Conservation (phyloP, 2,113 vertebrate species). For the Siniperca chuatsi region DNA sequence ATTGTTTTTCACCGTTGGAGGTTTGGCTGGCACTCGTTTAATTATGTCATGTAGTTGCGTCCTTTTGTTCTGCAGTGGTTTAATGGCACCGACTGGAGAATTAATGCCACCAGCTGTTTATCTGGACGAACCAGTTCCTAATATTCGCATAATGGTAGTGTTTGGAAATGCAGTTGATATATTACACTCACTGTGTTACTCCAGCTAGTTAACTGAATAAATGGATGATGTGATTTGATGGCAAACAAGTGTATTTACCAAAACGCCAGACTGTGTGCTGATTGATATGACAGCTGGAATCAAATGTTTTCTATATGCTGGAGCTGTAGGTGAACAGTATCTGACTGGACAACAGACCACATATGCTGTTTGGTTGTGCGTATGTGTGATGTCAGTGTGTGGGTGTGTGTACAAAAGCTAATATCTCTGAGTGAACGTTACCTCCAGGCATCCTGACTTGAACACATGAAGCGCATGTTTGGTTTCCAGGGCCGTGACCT, state of each 20-base stretch:
- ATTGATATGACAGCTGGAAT: slow-evolving; percentile 42
- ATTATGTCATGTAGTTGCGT: too few relatives aligned
- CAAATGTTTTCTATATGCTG: slow-evolving; percentile 10
- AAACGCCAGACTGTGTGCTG: slow-evolving; percentile 42
- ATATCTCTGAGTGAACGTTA: background rate
- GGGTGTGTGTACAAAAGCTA: background rate
- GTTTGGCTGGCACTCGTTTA: too few relatives aligned
- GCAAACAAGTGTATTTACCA: background rate
- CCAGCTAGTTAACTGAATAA: background rate
- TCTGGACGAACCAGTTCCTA: too few relatives aligned
- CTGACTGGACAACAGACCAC: slow-evolving; percentile 28
- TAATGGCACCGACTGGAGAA: too few relatives aligned
- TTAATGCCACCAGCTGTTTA: too few relatives aligned
- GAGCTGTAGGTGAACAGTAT: slow-evolving; percentile 33
- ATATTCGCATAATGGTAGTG: too few relatives aligned
- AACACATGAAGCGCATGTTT: slow-evolving; percentile 28
- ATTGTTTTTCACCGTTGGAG: too few relatives aligned
- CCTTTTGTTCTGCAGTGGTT: too few relatives aligned
- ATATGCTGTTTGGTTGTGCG: slow-evolving; percentile 47
- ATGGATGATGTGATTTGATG: background rate
- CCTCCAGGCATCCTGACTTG: slow-evolving; percentile 27
- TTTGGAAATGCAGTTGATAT: too few relatives aligned
- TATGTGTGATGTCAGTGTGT: slow-evolving; percentile 13
- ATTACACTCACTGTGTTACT: background rate
- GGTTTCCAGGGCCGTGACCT: slow-evolving; percentile 31